These are phyloP conservation scores for Dryas iulia DNA, from an alignment of 1,140 invertebrate species.

Conservation along the genomic window DNA sequence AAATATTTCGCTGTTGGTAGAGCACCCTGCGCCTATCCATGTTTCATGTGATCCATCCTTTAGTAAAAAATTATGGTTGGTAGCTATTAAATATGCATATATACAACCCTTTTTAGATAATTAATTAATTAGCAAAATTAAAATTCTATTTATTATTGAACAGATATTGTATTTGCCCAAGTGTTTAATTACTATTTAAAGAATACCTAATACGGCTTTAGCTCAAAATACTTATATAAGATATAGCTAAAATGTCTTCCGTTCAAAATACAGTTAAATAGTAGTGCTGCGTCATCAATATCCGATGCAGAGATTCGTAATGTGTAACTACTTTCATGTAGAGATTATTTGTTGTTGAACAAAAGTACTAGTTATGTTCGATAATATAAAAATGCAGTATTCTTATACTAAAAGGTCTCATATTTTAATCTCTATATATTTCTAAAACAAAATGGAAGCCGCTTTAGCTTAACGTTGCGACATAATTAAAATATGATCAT, in stretches of 20 bases:
- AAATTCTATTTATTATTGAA: too few species aligned
- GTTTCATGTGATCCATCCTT: background rate
- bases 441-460: background rate
- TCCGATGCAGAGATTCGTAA: background rate
- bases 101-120: too few species aligned
- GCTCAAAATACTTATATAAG: too few species aligned
- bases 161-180: too few species aligned
- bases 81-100: too few species aligned
- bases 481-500: too few species aligned
- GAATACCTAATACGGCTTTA: too few species aligned
- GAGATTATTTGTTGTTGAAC: background rate
- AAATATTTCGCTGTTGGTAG: background rate
- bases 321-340: background rate
- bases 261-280: background rate
- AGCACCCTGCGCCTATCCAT: background rate
- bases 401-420: background rate
- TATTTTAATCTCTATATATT: background rate
- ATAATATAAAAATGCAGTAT: background rate
- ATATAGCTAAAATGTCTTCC: too few species aligned
- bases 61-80: too few species aligned
- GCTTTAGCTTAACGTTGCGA: background rate
- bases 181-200: too few species aligned
- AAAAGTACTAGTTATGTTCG: background rate
- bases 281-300: background rate
- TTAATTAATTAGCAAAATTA: too few species aligned